Conservation (phyloP, 2,888 invertebrate species). For the Nezara viridula region DNA sequence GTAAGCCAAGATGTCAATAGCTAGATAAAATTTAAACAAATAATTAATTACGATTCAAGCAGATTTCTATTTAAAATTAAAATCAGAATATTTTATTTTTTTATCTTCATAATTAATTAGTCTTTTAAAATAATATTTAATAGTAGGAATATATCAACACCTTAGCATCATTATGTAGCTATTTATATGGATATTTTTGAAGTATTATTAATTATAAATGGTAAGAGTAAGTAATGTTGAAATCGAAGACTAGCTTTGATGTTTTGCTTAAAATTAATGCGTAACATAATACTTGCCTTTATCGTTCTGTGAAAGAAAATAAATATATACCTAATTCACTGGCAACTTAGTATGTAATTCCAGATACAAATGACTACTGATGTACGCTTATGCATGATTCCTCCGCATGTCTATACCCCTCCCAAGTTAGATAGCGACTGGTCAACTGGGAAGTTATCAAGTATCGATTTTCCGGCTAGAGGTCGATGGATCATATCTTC, state of each 20-base stretch:
- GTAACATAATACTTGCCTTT: neutral
- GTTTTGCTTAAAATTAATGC: neutral
- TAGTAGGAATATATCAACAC: neutral
- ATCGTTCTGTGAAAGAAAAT: neutral
- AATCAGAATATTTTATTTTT: neutral
- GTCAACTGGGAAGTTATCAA: slow-evolving; percentile 33
- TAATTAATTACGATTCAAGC: too few relatives aligned
- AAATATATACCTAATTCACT: neutral
- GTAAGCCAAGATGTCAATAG: too few relatives aligned
- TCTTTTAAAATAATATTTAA: neutral
- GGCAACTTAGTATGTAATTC: neutral
- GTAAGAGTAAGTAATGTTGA: too few relatives aligned
- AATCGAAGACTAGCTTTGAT: neutral
- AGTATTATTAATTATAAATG: too few relatives aligned
- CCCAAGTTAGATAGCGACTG: neutral
- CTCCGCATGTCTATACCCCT: neutral
- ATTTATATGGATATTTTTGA: neutral
- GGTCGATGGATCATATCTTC: slow-evolving; percentile 40
- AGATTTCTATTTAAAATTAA: too few relatives aligned
- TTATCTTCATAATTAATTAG: neutral
- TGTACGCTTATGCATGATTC: neutral
- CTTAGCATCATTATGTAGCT: neutral
- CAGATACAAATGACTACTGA: neutral
- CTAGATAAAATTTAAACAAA: too few relatives aligned
- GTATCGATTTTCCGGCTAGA: neutral